These are phyloP conservation scores for Centropus unirufus DNA, from an alignment of 2,113 vertebrate genomes.

Conservation along the genomic window DNA sequence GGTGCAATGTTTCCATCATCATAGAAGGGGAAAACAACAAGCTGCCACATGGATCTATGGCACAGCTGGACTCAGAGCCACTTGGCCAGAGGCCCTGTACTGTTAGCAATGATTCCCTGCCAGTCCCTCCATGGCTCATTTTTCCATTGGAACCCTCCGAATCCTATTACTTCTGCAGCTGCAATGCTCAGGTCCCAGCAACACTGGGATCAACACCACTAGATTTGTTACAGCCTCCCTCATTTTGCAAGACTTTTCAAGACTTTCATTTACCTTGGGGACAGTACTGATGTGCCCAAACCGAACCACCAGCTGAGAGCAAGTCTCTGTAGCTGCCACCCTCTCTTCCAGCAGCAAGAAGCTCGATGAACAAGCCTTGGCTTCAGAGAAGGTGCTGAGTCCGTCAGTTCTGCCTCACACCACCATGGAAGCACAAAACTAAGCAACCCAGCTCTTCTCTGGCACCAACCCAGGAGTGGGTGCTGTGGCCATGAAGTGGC, in stretches of 20 bases:
- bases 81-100: neutral
- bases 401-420: neutral
- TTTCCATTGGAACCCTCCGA: neutral
- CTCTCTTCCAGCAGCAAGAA: neutral
- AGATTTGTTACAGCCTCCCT: neutral
- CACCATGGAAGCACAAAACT: neutral
- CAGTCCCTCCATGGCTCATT: neutral
- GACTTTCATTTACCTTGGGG: neutral
- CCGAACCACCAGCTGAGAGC: neutral
- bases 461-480: neutral
- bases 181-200: neutral
- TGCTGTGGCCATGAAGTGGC: neutral
- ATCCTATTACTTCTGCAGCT: neutral
- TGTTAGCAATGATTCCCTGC: neutral
- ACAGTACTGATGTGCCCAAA: neutral
- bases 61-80: neutral
- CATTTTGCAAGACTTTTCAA: conserved; percentile 51
- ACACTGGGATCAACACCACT: neutral
- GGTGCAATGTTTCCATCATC: conserved; percentile 10
- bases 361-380: neutral
- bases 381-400: neutral
- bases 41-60: neutral
- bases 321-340: conserved; percentile 16
- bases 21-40: neutral
- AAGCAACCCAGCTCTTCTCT: neutral